Conservation (phyloP, 2,797 vertebrate genomes). For the Acropternis orthonyx region DNA sequence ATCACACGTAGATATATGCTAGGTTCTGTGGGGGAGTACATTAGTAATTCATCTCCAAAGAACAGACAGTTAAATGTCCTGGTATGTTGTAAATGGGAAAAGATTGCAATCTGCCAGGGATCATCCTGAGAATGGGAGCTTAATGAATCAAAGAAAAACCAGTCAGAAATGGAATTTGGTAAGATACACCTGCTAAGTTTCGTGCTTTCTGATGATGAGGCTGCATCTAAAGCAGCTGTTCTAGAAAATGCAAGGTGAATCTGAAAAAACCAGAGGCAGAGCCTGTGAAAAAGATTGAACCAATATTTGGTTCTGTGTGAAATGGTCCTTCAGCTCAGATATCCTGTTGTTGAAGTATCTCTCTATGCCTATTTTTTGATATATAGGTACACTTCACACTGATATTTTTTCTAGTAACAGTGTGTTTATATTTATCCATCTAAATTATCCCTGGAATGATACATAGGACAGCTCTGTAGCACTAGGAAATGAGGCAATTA, state of each 20-base stretch:
- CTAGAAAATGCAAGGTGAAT: background rate
- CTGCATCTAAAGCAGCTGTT: background rate
- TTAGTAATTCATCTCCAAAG: background rate
- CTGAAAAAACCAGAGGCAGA: background rate
- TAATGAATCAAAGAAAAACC: background rate
- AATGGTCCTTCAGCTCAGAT: background rate
- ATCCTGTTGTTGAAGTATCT: background rate
- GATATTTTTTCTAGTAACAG: background rate
- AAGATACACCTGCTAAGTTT: background rate
- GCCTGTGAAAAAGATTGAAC: background rate
- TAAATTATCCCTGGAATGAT: background rate
- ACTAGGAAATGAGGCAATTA: background rate
- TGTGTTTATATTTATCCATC: background rate
- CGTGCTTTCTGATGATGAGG: background rate
- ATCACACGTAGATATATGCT: background rate
- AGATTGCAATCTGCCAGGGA: constrained; percentile 24
- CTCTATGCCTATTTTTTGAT: background rate
- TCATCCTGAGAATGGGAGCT: constrained; percentile 4
- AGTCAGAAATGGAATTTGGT: constrained; percentile 11
- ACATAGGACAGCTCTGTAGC: background rate
- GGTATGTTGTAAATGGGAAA: constrained; percentile 9
- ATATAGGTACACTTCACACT: background rate
- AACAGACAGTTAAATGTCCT: background rate
- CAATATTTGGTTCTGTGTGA: background rate
- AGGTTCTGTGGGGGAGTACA: background rate